Evolutionary conservation across 1,140 invertebrate genomes (phyloP), one percentile per base, ranked within the genome.

Genomic region (Bombyx mandarina): DNA sequence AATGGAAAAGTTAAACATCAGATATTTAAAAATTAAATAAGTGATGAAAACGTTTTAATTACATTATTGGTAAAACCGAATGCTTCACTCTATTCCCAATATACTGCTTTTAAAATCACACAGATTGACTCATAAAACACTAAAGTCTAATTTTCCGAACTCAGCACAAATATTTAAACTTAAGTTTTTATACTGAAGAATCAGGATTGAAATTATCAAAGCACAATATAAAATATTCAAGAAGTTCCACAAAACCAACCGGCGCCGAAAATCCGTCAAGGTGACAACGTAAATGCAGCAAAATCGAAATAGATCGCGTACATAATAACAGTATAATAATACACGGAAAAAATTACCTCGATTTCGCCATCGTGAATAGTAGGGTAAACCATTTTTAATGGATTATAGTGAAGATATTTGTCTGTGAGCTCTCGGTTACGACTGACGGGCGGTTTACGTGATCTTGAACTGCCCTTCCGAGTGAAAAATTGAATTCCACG

Each of bases 381-480:
- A 12, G 79, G 70, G 73, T 74, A 86, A 67, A 78, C 83, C 83
- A 86, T 86, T 50, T 76, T 81, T 58, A 73, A 65, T 66, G 62
- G 54, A 55, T 52, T 67, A 52, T 48, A 56, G 63, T 71, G 67
- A 59, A 77, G 63, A 61, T 63, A 69, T 73, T 65, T 75, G 62
- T 69, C 71, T 63, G 59, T 62, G 63, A 67, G 73, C 61, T 61
- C 64, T 57, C 65, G 63, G 65, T 64, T 64, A 65, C 26, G 71
- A 73, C 67, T 65, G 67, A 69, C 71, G 56, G 62, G 65, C 70
- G 70, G 71, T 74, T 71, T 71, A 70, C 70, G 73, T 85, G 83
- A 87, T 84, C 83, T 87, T 86, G 83, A 86, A 83, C 79, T 85
- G 83, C 75, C 83, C 83, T 86, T 85, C 73, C 67, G 64, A 62